Evolutionary conservation across 2,888 invertebrate genomes (phyloP).

Genomic region (Mythimna ferrago): DNA sequence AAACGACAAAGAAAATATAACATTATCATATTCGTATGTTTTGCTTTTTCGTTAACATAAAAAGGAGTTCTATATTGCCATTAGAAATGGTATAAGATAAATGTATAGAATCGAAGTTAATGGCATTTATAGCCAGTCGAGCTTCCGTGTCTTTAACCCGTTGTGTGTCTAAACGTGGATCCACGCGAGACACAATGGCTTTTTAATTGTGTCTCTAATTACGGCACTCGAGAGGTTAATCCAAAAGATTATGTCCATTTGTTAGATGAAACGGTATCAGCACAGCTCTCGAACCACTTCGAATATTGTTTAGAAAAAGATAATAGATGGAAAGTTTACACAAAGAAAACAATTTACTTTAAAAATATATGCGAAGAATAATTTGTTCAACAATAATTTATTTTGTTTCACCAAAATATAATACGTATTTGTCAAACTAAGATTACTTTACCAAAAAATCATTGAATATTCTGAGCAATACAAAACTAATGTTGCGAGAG

Average conservation of each 20-base stretch:
- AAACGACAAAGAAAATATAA: neutral
- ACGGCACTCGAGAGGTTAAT: too few species aligned
- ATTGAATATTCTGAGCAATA: slow-evolving; percentile 29
- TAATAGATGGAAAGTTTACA: slow-evolving; percentile 1
- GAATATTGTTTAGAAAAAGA: slow-evolving; percentile 4
- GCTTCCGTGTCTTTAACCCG: slow-evolving; percentile 2
- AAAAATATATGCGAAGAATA: slow-evolving; percentile 14
- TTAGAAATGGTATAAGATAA: neutral
- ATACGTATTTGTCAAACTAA: slow-evolving; percentile 44
- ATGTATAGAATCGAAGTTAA: neutral
- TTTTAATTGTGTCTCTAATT: too few species aligned
- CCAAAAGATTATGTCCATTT: slow-evolving; percentile 11
- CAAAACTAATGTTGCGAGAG: slow-evolving; percentile 31
- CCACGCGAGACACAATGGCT: too few species aligned
- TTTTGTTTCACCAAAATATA: slow-evolving; percentile 32
- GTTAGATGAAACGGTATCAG: slow-evolving; percentile 9
- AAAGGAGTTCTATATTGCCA: neutral
- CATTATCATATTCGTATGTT: neutral
- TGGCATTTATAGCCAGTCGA: neutral
- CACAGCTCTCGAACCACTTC: slow-evolving; percentile 2
- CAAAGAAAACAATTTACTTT: slow-evolving; percentile 30
- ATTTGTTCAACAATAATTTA: slow-evolving; percentile 22
- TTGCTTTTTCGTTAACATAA: neutral
- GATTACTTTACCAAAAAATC: slow-evolving; percentile 24
- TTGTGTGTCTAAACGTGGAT: too few species aligned